Evolutionary conservation across 2,113 vertebrate species (phyloP), one percentile per base, ranked within the genome.

Genomic region (Cercocebus atys): DNA sequence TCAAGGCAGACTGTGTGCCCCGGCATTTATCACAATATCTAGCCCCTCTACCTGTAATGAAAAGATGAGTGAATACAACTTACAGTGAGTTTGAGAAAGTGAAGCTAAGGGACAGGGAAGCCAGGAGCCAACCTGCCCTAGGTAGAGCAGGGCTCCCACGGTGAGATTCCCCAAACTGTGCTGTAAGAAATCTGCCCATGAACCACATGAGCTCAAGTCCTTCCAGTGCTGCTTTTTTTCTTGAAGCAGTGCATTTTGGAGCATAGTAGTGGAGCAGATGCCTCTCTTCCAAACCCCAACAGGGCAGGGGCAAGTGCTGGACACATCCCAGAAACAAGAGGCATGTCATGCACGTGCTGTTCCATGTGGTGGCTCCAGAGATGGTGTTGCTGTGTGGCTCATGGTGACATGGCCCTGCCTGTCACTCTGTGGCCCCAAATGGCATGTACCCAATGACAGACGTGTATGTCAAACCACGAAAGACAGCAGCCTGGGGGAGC

Each of bases 391-490:
- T 6, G 9, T 5, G 4, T 61, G 80, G 32, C 87, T 95, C 59
- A 3, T 6, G 20, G 57, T 64, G 92, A 90, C 89, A 64, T n/a
- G 68, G 68, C 79, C 59, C 43, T 92, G 79, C 43, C 82, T 94
- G 79, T 97, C 86, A 90, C 79, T 23, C 2, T 6, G 50, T 0
- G 16, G 57, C 38, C 96, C 68, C 96, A 82, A 45, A 72, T 0
- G 23, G 81, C 80, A 25, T 85, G 90, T 90, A 76, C 16, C 13
- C 8, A 32, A 55, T 88, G 90, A 97, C 72, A 95, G 80, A 59
- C 0, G 1, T 57, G 13, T 59, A 22, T 94, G 94, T 96, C 84
- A 88, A 89, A 76, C 47, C 76, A 94, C 6, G 43, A 43, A 43
- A 59, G 78, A 83, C 68, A 55, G 47, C 27, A 45, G 61, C 35